Percentiles rank a stretch among this genome's conserved stretches.
These are phyloP conservation scores for Chromobotia macracanthus DNA, from an alignment of 2,797 vertebrate species.

Conservation along the genomic window DNA sequence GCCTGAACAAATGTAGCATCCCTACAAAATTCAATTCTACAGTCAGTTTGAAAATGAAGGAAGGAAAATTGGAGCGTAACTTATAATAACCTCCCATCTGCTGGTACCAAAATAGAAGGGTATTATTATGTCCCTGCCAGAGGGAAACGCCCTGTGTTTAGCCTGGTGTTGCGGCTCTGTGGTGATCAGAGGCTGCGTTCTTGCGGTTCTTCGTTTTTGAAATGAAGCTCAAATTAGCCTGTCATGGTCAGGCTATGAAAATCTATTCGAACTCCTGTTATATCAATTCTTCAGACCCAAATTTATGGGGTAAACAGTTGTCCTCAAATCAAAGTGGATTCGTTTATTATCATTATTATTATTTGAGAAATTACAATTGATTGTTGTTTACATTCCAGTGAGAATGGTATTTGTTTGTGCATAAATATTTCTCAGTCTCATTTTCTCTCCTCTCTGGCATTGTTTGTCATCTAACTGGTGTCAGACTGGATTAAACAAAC, in stretches of 20 bases:
- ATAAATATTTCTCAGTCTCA: constrained; percentile 18
- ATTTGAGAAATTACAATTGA: constrained; percentile 5
- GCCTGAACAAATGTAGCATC: constrained; percentile 57
- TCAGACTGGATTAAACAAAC: constrained; percentile 59
- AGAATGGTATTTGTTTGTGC: constrained; percentile 46
- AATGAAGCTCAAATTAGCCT: constrained; percentile 78
- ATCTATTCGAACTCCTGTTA: constrained; percentile 28
- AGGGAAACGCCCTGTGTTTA: constrained; percentile 84
- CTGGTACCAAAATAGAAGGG: constrained; percentile 81
- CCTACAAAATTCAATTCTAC: constrained; percentile 66
- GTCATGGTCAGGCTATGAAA: constrained; percentile 65
- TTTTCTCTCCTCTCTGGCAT: constrained; percentile 11
- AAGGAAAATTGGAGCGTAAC: constrained; percentile 74
- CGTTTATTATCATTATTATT: not conserved
- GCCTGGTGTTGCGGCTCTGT: constrained; percentile 77
- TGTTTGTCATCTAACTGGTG: constrained; percentile 52
- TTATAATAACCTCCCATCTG: constrained; percentile 80
- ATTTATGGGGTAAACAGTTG: constrained; percentile 22
- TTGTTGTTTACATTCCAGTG: constrained; percentile 29
- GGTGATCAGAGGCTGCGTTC: constrained; percentile 78
- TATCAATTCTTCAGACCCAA: constrained; percentile 10
- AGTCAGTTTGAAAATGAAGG: constrained; percentile 71
- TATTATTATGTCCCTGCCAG: constrained; percentile 79
- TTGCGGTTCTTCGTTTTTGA: constrained; percentile 67
- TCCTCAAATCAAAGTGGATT: not conserved